Percentiles rank a stretch among this genome's conserved stretches.
phyloP scores from a whole-genome alignment of 2,797 vertebrate genomes.

The Acanthurus tractus region DNA sequence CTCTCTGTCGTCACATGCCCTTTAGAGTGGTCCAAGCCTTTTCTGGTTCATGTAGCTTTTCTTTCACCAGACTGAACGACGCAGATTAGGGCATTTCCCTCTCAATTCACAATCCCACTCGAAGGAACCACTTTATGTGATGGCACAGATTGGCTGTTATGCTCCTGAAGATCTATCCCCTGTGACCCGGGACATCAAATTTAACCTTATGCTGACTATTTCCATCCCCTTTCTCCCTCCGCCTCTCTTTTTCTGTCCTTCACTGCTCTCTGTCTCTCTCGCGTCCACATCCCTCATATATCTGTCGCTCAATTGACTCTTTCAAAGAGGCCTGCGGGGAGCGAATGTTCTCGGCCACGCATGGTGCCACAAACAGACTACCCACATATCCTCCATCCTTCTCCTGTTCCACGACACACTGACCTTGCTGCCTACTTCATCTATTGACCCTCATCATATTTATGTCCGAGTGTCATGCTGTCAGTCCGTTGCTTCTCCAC shows the following conservation, averaged over 20 bases:
- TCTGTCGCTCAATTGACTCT: conserved; percentile 46
- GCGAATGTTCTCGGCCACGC: conserved; percentile 39
- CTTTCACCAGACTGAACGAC: conserved; percentile 63
- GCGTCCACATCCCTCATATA: conserved; percentile 25
- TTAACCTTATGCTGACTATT: conserved; percentile 35
- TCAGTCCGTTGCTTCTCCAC: conserved; percentile 30
- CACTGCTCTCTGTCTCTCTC: conserved; percentile 13
- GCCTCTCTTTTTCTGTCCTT: background rate
- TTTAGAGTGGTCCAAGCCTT: conserved; percentile 49
- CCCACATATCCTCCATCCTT: conserved; percentile 2
- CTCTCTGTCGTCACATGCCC: conserved; percentile 52
- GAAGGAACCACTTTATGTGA: conserved; percentile 76
- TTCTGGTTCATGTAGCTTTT: conserved; percentile 69
- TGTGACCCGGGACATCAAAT: conserved; percentile 58
- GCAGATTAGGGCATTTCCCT: conserved; percentile 67
- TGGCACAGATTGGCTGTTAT: conserved; percentile 74
- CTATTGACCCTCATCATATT: conserved; percentile 18
- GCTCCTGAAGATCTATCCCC: conserved; percentile 62
- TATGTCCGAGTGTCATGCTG: conserved; percentile 34
- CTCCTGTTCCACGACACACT: conserved; percentile 23
- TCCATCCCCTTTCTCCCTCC: background rate
- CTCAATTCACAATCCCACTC: conserved; percentile 69
- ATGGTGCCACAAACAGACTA: conserved; percentile 25
- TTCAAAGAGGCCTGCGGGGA: conserved; percentile 47
- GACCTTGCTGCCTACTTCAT: conserved; percentile 52